These are phyloP conservation scores for Cyclophora albipunctata DNA, from an alignment of 2,888 invertebrate genomes.

Conservation along the genomic window DNA sequence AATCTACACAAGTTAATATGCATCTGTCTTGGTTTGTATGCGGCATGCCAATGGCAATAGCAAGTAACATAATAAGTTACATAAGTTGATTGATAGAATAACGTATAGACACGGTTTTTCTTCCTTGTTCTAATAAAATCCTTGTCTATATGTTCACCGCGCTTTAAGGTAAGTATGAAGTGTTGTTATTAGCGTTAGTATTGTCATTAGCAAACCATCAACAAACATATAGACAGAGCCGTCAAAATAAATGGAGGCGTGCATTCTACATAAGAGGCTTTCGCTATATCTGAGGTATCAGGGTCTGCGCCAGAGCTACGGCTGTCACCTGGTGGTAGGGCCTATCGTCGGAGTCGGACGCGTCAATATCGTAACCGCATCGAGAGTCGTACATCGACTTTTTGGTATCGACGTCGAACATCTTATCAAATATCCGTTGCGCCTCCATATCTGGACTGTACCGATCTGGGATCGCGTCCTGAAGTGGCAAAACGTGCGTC, in stretches of 20 bases:
- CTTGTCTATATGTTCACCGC: too few relatives aligned
- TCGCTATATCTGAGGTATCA: slow-evolving; percentile 40
- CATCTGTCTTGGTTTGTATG: slow-evolving; percentile 8
- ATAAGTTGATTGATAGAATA: neutral
- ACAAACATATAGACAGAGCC: slow-evolving; percentile 49
- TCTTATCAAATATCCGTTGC: slow-evolving; percentile 75
- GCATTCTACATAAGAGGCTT: slow-evolving; percentile 66
- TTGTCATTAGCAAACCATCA: slow-evolving; percentile 31
- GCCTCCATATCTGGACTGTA: slow-evolving; percentile 75
- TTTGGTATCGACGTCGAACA: slow-evolving; percentile 73
- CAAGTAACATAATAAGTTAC: slow-evolving; percentile 9
- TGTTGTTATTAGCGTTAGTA: neutral
- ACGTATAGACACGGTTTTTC: too few relatives aligned
- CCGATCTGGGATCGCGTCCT: slow-evolving; percentile 71
- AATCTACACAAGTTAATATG: slow-evolving; percentile 24
- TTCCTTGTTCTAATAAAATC: too few relatives aligned
- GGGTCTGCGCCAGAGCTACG: slow-evolving; percentile 62
- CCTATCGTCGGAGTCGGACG: slow-evolving; percentile 71
- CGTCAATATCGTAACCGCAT: slow-evolving; percentile 69
- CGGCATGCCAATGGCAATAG: slow-evolving; percentile 6
- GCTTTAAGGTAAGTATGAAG: too few relatives aligned
- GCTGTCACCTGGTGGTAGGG: slow-evolving; percentile 67
- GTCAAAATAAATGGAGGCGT: slow-evolving; percentile 66
- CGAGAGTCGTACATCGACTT: slow-evolving; percentile 64
- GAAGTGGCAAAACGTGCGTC: slow-evolving; percentile 65